Percentiles rank a stretch among this genome's conserved stretches.
Evolutionary conservation across 2,888 invertebrate species (phyloP).

Genomic region (Steromphala cineraria): DNA sequence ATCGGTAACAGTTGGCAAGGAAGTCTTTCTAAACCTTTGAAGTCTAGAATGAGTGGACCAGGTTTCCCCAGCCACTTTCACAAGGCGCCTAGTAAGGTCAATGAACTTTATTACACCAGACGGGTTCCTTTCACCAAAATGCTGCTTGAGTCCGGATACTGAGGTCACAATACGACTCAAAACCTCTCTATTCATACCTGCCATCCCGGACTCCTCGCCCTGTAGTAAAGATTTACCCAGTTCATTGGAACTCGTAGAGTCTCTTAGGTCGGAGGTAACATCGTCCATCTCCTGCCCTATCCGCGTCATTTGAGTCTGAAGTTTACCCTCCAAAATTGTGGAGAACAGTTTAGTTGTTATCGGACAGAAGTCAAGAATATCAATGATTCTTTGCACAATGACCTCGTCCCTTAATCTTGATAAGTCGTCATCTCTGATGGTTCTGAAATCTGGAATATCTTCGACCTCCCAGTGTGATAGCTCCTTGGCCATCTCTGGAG

Average conservation of each 20-base stretch:
- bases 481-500: not conserved
- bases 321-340: slow-evolving; percentile 34
- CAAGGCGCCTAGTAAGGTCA: not conserved
- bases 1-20: not conserved
- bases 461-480: slow-evolving; percentile 21
- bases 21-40: not conserved
- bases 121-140: not conserved
- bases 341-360: not conserved
- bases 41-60: not conserved
- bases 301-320: slow-evolving; percentile 41
- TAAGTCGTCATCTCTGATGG: not conserved
- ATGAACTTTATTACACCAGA: not conserved
- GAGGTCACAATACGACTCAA: not conserved
- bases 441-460: not conserved
- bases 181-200: no score
- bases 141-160: not conserved
- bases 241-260: not conserved
- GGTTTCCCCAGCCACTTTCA: not conserved
- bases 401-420: slow-evolving; percentile 18
- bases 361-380: slow-evolving; percentile 6
- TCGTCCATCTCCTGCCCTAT: slow-evolving; percentile 50
- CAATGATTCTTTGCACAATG: slow-evolving; percentile 33
- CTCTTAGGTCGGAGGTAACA: slow-evolving; percentile 44
- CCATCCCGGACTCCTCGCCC: not conserved
- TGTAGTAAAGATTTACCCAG: not conserved